These are phyloP conservation scores for Sebastes variabilis DNA, from an alignment of 2,797 vertebrate genomes.

Conservation along the genomic window DNA sequence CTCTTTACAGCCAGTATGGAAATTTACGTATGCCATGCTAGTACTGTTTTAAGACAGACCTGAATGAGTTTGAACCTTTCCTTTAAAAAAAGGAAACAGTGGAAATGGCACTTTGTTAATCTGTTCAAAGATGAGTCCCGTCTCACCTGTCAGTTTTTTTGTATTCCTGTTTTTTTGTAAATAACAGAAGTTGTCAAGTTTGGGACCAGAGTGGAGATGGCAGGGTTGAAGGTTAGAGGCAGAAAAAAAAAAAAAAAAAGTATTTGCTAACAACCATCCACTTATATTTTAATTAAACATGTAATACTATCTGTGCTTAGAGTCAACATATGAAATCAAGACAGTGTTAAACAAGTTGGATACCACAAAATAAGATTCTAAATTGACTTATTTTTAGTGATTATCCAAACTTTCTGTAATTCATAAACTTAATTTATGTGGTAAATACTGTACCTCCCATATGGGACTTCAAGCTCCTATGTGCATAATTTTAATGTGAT, in stretches of 20 bases:
- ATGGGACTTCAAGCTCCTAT: not conserved
- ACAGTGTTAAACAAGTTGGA: not conserved
- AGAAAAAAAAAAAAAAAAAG: not conserved
- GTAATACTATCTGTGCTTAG: not conserved
- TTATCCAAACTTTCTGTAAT: not conserved
- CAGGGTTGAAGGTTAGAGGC: not conserved
- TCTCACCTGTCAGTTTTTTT: constrained; percentile 9
- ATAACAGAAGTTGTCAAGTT: constrained; percentile 25
- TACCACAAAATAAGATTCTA: not conserved
- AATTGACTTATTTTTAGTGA: not conserved
- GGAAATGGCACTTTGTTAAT: constrained; percentile 61
- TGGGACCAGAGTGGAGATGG: constrained; percentile 56
- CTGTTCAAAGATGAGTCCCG: constrained; percentile 8
- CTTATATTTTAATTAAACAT: not conserved
- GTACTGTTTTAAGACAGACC: constrained; percentile 4
- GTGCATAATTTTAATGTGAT: not conserved
- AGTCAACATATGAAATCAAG: not conserved
- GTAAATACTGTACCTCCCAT: not conserved
- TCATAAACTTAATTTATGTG: not conserved
- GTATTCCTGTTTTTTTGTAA: constrained; percentile 29
- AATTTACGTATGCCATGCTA: not conserved
- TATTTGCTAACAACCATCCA: not conserved
- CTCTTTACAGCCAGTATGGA: not conserved
- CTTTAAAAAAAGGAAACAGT: constrained; percentile 1
- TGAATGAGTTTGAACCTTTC: not conserved